Evolutionary conservation across 1,140 invertebrate species (phyloP), one percentile per base, ranked within the genome.

Genomic region (Conus betulinus): DNA sequence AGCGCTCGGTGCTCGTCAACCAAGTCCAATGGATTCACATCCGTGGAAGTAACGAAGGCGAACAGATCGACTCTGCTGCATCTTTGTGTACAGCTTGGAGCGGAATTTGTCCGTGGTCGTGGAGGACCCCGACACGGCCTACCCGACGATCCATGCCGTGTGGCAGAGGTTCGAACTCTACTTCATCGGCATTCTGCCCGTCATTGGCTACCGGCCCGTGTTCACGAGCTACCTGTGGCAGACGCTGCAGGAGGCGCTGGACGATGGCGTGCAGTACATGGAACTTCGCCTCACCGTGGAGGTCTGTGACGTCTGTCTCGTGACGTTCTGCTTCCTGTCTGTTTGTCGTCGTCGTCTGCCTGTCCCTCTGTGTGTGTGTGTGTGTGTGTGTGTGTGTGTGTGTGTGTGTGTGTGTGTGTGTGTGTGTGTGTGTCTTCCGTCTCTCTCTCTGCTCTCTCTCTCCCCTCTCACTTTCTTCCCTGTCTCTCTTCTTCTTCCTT

Each of bases 191-290:
- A 74, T 87, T 8, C 52, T 55, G 51, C 96, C 96, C 15, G 95
- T 97, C 74, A 90, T 98, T 5, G 95, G 96, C 5, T 98, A 97
- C 91, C 96, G 96, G n/a, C 97, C 97, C 0, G 96, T 97, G 2
- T 97, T 97, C 94, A 96, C 97, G 84, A 96, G 97, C 57, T 97
- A 97, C 93, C 97, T 97, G 90, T 97, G 97, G 90, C 96, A 97
- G 87, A 96, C 96, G 17, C 95, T 98, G 6, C 94, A 96, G 91
- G 97, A 97, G 91, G 95, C 97, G 6, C 96, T 97, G 91, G 96
- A 97, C 1, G 98, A 98, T 91, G 97, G 98, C 92, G 95, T 98
- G 0, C 96, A 97, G 95, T 98, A 98, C 90, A 92, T 97, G 0
- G 98, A 98, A 95, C 92, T 98, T 5, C 94, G 97, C n/a, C 63